Conservation (phyloP, 1,140 invertebrate genomes). For the Ceratitis capitata region DNA sequence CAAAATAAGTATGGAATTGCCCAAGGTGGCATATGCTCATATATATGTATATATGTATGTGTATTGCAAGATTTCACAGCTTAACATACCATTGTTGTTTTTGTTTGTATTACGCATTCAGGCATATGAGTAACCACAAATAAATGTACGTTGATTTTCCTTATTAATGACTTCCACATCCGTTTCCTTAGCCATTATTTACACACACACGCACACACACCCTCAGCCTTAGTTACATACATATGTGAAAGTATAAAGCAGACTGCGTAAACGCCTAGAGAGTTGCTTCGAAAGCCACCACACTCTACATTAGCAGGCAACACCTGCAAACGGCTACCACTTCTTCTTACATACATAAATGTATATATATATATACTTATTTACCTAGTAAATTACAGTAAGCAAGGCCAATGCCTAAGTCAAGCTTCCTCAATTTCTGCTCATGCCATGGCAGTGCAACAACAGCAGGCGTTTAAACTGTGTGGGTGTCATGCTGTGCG, state of each 20-base stretch:
- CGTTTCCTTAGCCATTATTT: slow-evolving; percentile 25
- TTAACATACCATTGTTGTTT: no score
- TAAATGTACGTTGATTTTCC: slow-evolving; percentile 29
- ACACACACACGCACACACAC: not conserved
- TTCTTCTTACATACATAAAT: not conserved
- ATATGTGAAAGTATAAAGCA: not conserved
- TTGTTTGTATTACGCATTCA: not conserved
- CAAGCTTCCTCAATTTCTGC: not conserved
- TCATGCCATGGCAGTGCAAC: not conserved
- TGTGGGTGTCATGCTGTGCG: not conserved
- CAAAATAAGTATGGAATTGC: no score
- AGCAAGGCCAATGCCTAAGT: slow-evolving; percentile 24
- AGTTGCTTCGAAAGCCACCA: not conserved
- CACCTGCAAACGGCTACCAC: not conserved
- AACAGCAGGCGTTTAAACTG: not conserved
- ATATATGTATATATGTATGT: no score
- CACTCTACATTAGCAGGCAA: not conserved
- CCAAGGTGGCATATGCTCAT: no score
- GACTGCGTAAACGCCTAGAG: not conserved
- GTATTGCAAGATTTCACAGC: no score
- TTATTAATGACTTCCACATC: slow-evolving; percentile 37
- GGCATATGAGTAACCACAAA: slow-evolving; percentile 25
- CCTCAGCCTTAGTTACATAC: no score
- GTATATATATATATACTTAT: not conserved
- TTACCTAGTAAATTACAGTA: not conserved